Percentiles rank a stretch among this genome's conserved stretches.
Evolutionary conservation across 2,888 invertebrate genomes (phyloP).

Genomic region (Ypsolopha sequella): DNA sequence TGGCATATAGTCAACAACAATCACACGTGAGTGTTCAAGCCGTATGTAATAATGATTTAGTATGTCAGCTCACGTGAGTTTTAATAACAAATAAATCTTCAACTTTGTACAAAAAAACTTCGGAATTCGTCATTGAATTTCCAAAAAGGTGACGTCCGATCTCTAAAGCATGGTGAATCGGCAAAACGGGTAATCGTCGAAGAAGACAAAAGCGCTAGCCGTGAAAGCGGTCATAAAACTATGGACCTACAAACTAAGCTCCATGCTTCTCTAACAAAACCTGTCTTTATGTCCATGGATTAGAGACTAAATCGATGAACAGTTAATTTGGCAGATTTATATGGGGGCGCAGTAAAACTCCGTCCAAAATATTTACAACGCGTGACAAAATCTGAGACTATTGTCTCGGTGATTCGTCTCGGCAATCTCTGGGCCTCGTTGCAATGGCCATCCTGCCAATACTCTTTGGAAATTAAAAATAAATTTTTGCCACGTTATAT

Average conservation of each 20-base stretch:
- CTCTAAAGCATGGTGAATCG: slow-evolving; percentile 47
- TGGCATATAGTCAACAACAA: too few species aligned
- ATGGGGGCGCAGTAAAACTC: slow-evolving; percentile 44
- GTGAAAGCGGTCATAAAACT: slow-evolving; percentile 62
- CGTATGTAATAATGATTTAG: too few species aligned
- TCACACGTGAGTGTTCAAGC: too few species aligned
- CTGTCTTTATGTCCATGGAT: too few species aligned
- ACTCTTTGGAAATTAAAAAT: too few species aligned
- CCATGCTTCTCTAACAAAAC: too few species aligned
- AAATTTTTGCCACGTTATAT: too few species aligned
- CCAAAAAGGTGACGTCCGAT: slow-evolving; percentile 16
- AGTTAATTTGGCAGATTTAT: slow-evolving; percentile 8
- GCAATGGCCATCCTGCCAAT: slow-evolving; percentile 27
- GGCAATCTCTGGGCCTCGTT: slow-evolving; percentile 39
- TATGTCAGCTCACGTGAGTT: too few species aligned
- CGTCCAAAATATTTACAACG: slow-evolving; percentile 68
- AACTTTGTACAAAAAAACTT: not conserved
- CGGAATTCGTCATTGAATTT: not conserved
- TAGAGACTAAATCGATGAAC: too few species aligned
- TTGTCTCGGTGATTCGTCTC: slow-evolving; percentile 55
- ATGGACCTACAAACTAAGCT: slow-evolving; percentile 15
- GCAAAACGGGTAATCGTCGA: slow-evolving; percentile 23
- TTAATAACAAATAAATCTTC: not conserved
- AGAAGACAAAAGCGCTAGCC: slow-evolving; percentile 51
- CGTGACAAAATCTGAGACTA: slow-evolving; percentile 52